Base-by-base conservation (phyloP, 2,797 vertebrate genomes). In the Muscicapa comitata region DNA sequence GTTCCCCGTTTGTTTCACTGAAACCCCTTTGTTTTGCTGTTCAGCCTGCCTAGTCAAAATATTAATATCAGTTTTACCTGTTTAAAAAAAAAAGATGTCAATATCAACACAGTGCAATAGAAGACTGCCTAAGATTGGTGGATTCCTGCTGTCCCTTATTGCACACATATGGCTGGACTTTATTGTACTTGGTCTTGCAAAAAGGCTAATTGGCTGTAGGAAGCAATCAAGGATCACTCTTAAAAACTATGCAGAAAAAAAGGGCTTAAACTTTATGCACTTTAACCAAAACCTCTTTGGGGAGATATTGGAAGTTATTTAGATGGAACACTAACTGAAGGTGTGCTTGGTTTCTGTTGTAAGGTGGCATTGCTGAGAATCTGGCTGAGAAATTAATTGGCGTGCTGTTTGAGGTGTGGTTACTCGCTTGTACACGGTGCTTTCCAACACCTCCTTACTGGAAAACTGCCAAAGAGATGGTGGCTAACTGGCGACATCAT, bases 391-490 rank as follows among this genome's bases (percentile, higher is more conserved):
- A 98, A 95, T 95, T 99, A 75, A 98, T 99, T 92, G 98, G 98
- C 0, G 99, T 99, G 90, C 98, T 99, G 53, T 98, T 99, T 95
- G 99, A 99, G 95, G 99, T 99, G 72, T 99, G 99, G 99, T 96
- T 99, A 67, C 96, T 99, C 25, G 98, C 99, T 71, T 99, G 99
- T 76, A 98, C 98, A 0, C 98, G 98, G 37, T 99, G 99, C 97
- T 99, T 99, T 82, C 99, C 99, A 13, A 99, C 99, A 25, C 98
- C 98, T 38, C 98, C 98, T 3, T 98, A 99, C 70, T 99, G 99
- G 99, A 98, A 99, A 96, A 99, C 98, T n/a, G 98, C 98, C 96
- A 98, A 98, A 97, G 99, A 99, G 97, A 99, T 99, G 99, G 97
- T 99, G 96, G 98, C 98, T 88, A 98, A 99, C 97, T 99, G 99